Conservation (phyloP, 2,888 invertebrate genomes). For the Rhagophthalmus giganteus region DNA sequence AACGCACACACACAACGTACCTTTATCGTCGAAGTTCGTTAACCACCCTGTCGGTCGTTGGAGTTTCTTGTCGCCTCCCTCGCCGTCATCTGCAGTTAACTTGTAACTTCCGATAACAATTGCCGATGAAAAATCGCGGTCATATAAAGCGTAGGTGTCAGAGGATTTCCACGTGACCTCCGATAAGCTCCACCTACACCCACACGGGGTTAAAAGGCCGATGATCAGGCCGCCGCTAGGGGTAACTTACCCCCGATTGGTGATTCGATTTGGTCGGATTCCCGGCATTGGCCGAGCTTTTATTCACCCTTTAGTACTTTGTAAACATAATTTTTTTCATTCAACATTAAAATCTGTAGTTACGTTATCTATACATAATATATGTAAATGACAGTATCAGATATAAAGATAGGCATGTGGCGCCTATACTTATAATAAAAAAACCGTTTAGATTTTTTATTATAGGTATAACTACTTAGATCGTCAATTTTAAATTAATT, state of each 20-base stretch:
- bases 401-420: too few species aligned
- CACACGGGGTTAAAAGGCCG: constrained; percentile 40
- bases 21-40: not conserved
- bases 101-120: constrained; percentile 21
- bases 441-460: too few species aligned
- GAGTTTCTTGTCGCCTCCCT: not conserved
- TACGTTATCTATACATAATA: too few species aligned
- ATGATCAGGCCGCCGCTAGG: constrained; percentile 33
- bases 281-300: constrained; percentile 36
- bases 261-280: constrained; percentile 21
- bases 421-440: too few species aligned
- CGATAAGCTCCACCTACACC: constrained; percentile 34
- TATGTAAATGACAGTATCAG: too few species aligned
- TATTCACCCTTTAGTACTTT: constrained; percentile 49
- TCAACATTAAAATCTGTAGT: not conserved
- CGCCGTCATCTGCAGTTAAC: not conserved
- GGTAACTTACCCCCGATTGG: constrained; percentile 41
- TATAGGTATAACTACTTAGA: too few species aligned
- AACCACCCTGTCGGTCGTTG: too few species aligned
- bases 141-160: constrained; percentile 23
- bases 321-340: constrained; percentile 18
- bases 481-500: too few species aligned
- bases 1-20: not conserved
- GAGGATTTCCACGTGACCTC: constrained; percentile 30
- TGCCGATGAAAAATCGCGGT: constrained; percentile 21